phyloP scores from a whole-genome alignment of 2,888 invertebrate genomes.

The Lasioglossum morio region DNA sequence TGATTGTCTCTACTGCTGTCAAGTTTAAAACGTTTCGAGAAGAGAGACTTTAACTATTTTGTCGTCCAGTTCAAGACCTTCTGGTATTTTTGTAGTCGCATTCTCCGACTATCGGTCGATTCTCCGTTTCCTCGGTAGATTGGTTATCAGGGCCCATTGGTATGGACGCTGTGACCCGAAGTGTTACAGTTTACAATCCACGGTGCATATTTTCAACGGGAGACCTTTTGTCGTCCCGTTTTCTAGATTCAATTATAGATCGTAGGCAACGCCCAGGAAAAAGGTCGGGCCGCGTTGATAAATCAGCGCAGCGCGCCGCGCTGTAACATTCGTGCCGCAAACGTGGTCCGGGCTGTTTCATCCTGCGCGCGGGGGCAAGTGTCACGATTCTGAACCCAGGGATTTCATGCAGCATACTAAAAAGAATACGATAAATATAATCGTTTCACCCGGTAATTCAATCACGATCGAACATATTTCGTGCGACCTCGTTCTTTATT shows the following conservation, averaged over 20 bases:
- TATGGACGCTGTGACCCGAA: slow-evolving; percentile 23
- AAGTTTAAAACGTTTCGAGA: neutral
- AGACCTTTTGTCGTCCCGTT: slow-evolving; percentile 55
- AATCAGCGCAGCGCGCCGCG: slow-evolving; percentile 44
- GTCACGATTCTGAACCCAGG: slow-evolving; percentile 44
- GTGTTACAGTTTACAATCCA: slow-evolving; percentile 35
- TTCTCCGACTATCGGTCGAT: neutral
- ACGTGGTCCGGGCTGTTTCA: slow-evolving; percentile 42
- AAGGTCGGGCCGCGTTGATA: slow-evolving; percentile 54
- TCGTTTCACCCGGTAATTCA: slow-evolving; percentile 2
- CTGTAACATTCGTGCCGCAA: slow-evolving; percentile 42
- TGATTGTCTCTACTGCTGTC: neutral
- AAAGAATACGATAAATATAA: slow-evolving; percentile 13
- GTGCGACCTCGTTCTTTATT: slow-evolving; percentile 10
- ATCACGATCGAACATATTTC: slow-evolving; percentile 10
- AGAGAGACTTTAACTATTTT: neutral
- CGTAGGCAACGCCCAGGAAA: slow-evolving; percentile 55
- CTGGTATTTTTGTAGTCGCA: neutral
- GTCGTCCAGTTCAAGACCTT: neutral
- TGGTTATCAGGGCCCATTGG: slow-evolving; percentile 12
- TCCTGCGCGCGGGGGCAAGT: slow-evolving; percentile 40
- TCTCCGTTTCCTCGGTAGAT: neutral
- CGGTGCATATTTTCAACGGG: slow-evolving; percentile 46
- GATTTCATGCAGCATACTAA: slow-evolving; percentile 32
- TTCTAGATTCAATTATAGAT: slow-evolving; percentile 76